Conservation (phyloP, 1,140 invertebrate genomes). For the Grapholita molesta region DNA sequence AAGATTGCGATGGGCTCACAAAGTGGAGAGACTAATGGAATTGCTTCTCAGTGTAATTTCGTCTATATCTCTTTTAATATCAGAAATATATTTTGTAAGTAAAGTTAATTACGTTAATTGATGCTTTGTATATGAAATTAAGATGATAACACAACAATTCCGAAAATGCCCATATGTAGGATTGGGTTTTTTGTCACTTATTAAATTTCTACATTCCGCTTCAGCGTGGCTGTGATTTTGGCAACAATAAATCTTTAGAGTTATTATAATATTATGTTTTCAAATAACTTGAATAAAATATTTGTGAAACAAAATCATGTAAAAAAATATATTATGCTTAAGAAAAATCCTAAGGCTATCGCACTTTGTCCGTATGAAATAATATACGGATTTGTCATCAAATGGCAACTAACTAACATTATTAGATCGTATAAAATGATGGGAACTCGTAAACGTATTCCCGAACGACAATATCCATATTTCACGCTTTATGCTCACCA, state of each 20-base stretch:
- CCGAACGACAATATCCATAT: constrained; percentile 3
- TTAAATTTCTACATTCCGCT: background rate
- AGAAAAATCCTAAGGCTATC: no score
- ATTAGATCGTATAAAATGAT: constrained; percentile 7
- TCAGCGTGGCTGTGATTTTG: background rate
- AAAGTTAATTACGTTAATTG: no score
- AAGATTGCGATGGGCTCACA: no score
- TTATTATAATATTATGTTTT: background rate
- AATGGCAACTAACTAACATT: constrained; percentile 5
- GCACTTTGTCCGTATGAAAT: no score
- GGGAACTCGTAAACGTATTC: background rate
- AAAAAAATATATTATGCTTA: no score
- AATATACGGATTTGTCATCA: background rate
- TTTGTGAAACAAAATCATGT: no score
- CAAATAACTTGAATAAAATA: no score
- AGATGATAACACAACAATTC: constrained; percentile 2
- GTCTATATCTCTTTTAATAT: no score
- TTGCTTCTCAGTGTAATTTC: no score
- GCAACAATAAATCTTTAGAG: background rate
- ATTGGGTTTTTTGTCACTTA: no score
- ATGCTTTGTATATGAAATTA: background rate
- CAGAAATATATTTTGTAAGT: no score
- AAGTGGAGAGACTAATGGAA: no score
- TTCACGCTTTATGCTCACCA: background rate
- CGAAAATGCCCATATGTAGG: background rate